A percentile compares a stretch with the other conserved stretches of the same genome.
Evolutionary conservation across 2,113 vertebrate species (phyloP).

Genomic region (human (Homo sapiens)): GRCh38 chrX:5851001-5851500

Average conservation of each 20-base stretch:
- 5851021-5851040: background rate
- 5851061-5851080: background rate
- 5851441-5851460: background rate
- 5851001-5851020: background rate
- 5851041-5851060: background rate
- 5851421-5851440: background rate
- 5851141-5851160: background rate
- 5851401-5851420: background rate
- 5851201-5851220: rapidly evolving
- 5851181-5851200: background rate
- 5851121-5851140: background rate
- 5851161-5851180: background rate
- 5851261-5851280: background rate
- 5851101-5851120: background rate
- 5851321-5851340: background rate
- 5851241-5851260: background rate
- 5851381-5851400: too few species aligned
- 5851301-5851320: background rate
- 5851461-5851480: background rate
- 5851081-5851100: background rate
- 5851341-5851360: background rate
- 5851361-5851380: background rate
- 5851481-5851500: too few species aligned
- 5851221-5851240: background rate
- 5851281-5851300: background rate